Conservation (phyloP, 2,113 vertebrate species). For the Malurus cyaneus region DNA sequence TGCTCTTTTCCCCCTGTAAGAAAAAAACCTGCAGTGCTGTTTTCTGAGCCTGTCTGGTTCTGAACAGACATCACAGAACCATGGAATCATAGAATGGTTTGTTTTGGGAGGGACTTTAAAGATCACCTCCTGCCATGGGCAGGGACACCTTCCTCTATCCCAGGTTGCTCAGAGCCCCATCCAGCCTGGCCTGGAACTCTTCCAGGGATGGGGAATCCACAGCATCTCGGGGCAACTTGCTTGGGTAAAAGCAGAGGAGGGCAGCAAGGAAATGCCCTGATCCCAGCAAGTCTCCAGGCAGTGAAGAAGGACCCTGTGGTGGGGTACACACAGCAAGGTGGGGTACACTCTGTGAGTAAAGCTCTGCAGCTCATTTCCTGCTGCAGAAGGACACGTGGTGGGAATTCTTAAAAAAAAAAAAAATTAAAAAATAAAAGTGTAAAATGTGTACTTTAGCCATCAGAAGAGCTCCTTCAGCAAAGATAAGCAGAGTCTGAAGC, state of each 20-base stretch:
- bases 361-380: not conserved
- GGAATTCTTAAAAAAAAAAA: not conserved
- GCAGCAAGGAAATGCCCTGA: not conserved
- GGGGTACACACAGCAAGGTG: not conserved
- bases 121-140: not conserved
- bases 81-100: not conserved
- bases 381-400: fast-evolving
- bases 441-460: not conserved
- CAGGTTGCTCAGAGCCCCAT: not conserved
- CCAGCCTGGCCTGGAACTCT: not conserved
- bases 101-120: not conserved
- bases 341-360: not conserved
- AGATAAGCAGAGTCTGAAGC: not conserved
- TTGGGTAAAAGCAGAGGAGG: not conserved
- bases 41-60: not conserved
- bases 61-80: not conserved
- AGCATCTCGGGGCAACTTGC: not conserved
- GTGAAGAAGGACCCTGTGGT: not conserved
- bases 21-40: not conserved
- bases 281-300: not conserved
- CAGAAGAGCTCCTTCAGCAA: not conserved
- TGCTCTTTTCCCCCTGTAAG: not conserved
- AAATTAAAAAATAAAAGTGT: no score
- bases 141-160: not conserved
- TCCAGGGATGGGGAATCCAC: not conserved